phyloP scores from a whole-genome alignment of 1,140 invertebrate species.

The Drosophila navojoa region DNA sequence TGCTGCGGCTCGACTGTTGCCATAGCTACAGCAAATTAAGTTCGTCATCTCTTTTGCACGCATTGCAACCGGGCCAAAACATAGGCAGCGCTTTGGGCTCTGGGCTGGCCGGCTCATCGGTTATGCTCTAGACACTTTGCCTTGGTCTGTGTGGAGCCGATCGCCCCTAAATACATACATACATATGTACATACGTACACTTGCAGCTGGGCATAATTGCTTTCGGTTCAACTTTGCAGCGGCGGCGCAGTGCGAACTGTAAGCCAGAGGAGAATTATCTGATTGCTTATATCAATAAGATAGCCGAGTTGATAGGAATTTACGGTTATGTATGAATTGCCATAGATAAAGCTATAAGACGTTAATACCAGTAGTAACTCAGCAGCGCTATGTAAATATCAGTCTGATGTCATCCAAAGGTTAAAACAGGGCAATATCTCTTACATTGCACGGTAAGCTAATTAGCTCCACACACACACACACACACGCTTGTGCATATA shows the following conservation, averaged over 20 bases:
- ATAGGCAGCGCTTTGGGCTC: constrained; percentile 27
- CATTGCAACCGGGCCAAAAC: constrained; percentile 47
- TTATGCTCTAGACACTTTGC: constrained; percentile 28
- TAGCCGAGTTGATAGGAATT: not conserved
- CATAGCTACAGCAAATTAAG: constrained; percentile 65
- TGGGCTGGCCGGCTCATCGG: constrained; percentile 24
- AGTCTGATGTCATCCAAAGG: not conserved
- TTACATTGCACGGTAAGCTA: not conserved
- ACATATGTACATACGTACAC: constrained; percentile 5
- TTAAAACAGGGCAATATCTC: too few species aligned
- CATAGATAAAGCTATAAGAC: not conserved
- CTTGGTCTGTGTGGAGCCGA: constrained; percentile 12
- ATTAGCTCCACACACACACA: not conserved
- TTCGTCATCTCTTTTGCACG: constrained; percentile 61
- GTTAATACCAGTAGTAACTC: not conserved
- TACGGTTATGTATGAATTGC: not conserved
- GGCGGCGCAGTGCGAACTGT: not conserved
- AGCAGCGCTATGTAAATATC: not conserved
- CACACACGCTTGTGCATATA: not conserved
- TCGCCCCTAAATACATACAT: constrained; percentile 21
- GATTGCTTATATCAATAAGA: constrained; percentile 1
- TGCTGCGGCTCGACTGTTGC: constrained; percentile 43
- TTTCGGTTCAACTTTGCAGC: constrained; percentile 33
- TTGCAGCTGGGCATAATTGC: constrained; percentile 40
- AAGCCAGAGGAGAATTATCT: not conserved